These are phyloP conservation scores for Malurus splendens DNA, from an alignment of 2,797 vertebrate genomes.

Conservation along the genomic window DNA sequence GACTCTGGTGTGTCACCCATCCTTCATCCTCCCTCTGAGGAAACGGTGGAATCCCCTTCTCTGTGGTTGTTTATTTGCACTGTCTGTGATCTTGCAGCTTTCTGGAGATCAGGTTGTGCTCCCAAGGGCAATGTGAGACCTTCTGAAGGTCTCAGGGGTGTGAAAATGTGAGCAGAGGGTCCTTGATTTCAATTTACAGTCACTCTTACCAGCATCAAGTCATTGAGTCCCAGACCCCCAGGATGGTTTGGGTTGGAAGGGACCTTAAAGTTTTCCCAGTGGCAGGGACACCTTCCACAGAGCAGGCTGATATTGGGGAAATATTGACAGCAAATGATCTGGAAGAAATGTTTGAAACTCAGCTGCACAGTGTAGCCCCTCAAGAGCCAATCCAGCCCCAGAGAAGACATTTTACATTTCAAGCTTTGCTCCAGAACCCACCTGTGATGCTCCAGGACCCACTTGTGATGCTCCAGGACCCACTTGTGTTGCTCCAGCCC, in stretches of 20 bases:
- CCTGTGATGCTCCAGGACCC: neutral
- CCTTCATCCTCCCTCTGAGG: neutral
- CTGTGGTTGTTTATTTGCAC: neutral
- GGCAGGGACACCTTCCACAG: neutral
- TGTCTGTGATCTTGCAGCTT: neutral
- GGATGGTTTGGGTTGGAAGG: neutral
- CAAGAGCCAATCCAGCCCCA: neutral
- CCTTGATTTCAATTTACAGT: too few relatives aligned
- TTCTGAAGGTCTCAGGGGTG: neutral
- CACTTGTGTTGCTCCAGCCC: neutral
- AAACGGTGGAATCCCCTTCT: neutral
- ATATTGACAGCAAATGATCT: too few relatives aligned
- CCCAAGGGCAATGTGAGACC: neutral
- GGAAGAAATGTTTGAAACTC: neutral
- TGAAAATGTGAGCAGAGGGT: neutral
- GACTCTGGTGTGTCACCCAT: neutral
- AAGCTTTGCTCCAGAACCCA: neutral
- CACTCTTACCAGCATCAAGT: neutral
- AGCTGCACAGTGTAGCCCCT: neutral
- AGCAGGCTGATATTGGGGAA: rapidly evolving
- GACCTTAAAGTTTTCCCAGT: neutral
- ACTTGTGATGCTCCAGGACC: neutral
- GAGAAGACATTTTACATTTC: neutral
- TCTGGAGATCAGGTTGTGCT: neutral
- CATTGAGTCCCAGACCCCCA: neutral